Evolutionary conservation across 2,113 vertebrate genomes (phyloP).

Genomic region (Solea senegalensis): DNA sequence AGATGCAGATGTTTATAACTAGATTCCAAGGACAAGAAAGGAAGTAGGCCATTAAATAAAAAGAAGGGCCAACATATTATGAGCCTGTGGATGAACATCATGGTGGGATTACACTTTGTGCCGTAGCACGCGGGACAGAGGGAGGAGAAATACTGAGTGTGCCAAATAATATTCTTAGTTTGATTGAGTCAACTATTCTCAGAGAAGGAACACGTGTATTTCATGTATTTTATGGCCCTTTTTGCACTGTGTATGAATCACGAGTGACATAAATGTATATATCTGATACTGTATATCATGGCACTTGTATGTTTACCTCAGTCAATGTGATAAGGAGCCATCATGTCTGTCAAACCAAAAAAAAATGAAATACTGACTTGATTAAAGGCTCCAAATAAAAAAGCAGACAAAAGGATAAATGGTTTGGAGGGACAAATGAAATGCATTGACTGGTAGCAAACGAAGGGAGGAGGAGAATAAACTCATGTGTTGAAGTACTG

Average conservation of each 20-base stretch:
- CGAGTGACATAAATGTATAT: not conserved
- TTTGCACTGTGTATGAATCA: not conserved
- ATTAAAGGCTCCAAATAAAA: conserved; percentile 1
- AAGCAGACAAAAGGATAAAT: conserved; percentile 5
- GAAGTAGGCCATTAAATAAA: conserved; percentile 73
- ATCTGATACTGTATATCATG: no score
- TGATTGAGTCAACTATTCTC: conserved; percentile 18
- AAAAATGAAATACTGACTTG: conserved; percentile 1
- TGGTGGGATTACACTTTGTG: conserved; percentile 53
- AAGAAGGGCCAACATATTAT: conserved; percentile 72
- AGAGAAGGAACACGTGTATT: no score
- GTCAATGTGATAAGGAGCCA: no score
- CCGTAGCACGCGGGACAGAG: conserved; percentile 29
- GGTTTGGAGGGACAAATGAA: conserved; percentile 28
- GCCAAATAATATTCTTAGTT: conserved; percentile 41
- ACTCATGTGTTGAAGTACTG: conserved; percentile 2
- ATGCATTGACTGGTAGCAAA: conserved; percentile 14
- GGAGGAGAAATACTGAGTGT: conserved; percentile 22
- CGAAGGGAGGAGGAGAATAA: conserved; percentile 18
- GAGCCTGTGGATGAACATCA: conserved; percentile 72
- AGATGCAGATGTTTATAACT: conserved; percentile 50
- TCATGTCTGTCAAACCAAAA: not conserved
- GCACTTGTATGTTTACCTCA: no score
- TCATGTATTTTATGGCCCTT: not conserved
- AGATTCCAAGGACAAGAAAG: conserved; percentile 53